phyloP scores from a whole-genome alignment of 2,888 invertebrate genomes.

The Tetragonisca angustula region DNA sequence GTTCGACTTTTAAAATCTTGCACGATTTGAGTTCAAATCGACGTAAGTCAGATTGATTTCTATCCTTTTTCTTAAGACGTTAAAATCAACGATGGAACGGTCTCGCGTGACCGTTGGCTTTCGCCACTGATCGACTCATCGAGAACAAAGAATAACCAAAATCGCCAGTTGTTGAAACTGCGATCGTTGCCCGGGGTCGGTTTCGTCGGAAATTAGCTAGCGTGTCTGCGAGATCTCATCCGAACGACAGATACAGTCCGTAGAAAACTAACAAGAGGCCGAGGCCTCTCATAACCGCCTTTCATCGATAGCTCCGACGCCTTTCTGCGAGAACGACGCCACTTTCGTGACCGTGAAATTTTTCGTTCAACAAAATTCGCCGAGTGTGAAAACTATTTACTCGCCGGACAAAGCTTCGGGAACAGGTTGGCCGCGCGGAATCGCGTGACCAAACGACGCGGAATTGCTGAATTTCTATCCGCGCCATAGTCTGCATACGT shows the following conservation, averaged over 20 bases:
- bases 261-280: constrained; percentile 62
- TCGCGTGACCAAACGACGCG: constrained; percentile 55
- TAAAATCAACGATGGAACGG: background rate
- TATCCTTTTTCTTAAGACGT: too few relatives aligned
- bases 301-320: constrained; percentile 53
- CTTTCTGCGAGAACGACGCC: constrained; percentile 12
- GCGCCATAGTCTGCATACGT: background rate
- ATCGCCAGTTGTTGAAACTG: constrained; percentile 17
- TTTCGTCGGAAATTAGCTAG: constrained; percentile 26
- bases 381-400: constrained; percentile 53
- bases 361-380: constrained; percentile 24
- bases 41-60: too few relatives aligned
- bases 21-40: too few relatives aligned
- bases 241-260: constrained; percentile 47
- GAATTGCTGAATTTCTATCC: constrained; percentile 24
- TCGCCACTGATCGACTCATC: constrained; percentile 36
- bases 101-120: constrained; percentile 23
- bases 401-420: constrained; percentile 11
- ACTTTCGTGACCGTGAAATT: constrained; percentile 61
- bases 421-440: constrained; percentile 26
- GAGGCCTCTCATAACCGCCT: constrained; percentile 52
- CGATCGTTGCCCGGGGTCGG: too few relatives aligned
- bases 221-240: constrained; percentile 34
- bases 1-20: too few relatives aligned
- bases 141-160: constrained; percentile 5